Evolutionary conservation across 2,888 invertebrate species (phyloP), one percentile per base, ranked within the genome.

Genomic region (Timandra comae): DNA sequence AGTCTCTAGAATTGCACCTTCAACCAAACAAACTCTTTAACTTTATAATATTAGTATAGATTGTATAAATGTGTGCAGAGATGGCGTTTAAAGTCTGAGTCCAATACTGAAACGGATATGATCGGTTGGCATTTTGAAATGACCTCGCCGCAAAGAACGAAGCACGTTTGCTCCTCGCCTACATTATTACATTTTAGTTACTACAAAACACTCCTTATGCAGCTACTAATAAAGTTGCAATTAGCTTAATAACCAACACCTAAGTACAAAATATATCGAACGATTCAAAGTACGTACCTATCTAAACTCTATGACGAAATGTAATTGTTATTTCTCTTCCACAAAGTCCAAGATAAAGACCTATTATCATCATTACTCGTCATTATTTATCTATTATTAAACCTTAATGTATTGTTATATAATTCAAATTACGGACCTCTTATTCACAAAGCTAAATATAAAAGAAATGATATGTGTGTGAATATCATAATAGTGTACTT

Each of bases 111-210:
- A 70, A 69, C 64, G 66, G 71, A 79, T 79, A 70, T 68, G 63
- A 60, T 53, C 61, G 48, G 35, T 61, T 80, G 81, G 73, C 79
- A 82, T 82, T 82, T 74, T 63, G 45, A 66, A 46, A 60, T 63
- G 79, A 67, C 81, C 82, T 81, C 76, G 75, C 54, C 52, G 53
- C 55, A 52, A 60, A 61, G 71, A 70, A 73, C 71, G 73, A n/a
- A 58, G 62, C 54, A 59, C 62, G 56, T 53, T 60, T 65, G 65
- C 67, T 64, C 60, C 63, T 62, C 63, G 59, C 55, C 49, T 52
- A 55, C 58, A 54, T 61, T 47, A 40, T 50, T 42, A 43, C 35
- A 45, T 33, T 44, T 38, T 48, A 21, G 23, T 49, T 16, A 6
- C 16, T 5, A 16, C 49, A 34, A 49, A 41, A 39, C 43, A 48